Conservation (phyloP, 2,888 invertebrate species). For the Lasioglossum calceatum region DNA sequence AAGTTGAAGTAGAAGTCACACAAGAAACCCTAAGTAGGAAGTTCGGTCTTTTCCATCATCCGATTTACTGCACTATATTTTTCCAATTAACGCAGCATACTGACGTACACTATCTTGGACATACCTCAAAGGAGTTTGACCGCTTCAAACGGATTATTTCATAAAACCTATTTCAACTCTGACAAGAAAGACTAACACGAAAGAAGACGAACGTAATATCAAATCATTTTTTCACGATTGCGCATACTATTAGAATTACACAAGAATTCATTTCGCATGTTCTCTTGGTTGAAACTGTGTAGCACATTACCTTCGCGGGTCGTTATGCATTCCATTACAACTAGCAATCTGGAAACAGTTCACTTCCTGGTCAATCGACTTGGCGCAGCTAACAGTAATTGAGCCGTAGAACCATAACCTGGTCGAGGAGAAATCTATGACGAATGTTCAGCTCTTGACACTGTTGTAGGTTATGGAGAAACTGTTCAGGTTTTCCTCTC, state of each 20-base stretch:
- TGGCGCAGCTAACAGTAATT: not conserved
- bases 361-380: slow-evolving; percentile 3
- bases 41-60: not conserved
- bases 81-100: not conserved
- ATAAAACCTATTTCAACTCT: not conserved
- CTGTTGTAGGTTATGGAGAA: not conserved
- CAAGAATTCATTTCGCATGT: not conserved
- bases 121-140: too few relatives aligned
- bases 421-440: not conserved
- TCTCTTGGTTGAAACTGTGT: not conserved
- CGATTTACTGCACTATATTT: not conserved
- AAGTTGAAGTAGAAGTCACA: not conserved
- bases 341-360: not conserved
- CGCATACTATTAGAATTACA: not conserved
- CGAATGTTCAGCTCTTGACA: not conserved
- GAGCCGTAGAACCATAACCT: not conserved
- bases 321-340: not conserved
- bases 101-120: not conserved
- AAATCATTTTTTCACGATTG: not conserved
- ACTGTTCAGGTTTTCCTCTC: not conserved
- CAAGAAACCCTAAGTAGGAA: not conserved
- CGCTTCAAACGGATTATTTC: not conserved
- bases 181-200: not conserved
- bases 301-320: slow-evolving; percentile 1
- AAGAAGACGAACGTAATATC: not conserved